Evolutionary conservation across 30 jellyfish, hydroid and myxozoan species (phyloP).

Genomic region (Pelagia noctiluca): DNA sequence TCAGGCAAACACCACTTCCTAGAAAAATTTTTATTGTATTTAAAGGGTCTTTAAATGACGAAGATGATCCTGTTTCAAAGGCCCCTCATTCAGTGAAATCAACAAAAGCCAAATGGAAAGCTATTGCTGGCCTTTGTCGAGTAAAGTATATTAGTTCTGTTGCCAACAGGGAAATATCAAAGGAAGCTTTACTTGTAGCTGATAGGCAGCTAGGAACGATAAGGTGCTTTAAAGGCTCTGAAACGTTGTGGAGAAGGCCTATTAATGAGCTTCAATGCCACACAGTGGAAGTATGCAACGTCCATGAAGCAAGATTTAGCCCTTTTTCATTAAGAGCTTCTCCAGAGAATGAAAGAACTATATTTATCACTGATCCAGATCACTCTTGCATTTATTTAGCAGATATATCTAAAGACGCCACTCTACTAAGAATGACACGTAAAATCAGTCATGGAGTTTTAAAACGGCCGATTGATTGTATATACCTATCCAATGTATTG

Average conservation of each 20-base stretch:
- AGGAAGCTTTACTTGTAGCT: not conserved
- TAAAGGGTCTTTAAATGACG: not conserved
- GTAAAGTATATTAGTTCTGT: not conserved
- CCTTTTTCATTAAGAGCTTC: not conserved
- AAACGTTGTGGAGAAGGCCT: not conserved
- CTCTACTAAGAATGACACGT: not conserved
- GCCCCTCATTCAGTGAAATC: not conserved
- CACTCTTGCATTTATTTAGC: not conserved
- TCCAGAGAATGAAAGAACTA: not conserved
- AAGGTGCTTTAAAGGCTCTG: not conserved
- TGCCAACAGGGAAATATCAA: not conserved
- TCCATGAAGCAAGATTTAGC: not conserved
- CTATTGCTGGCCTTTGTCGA: not conserved
- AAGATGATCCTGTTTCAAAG: not conserved
- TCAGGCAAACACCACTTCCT: slow-evolving; percentile 4
- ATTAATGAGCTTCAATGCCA: not conserved
- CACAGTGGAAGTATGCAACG: not conserved
- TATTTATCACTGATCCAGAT: not conserved
- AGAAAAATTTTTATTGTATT: not conserved
- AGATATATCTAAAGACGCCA: not conserved
- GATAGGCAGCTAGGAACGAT: not conserved
- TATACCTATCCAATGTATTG: not conserved
- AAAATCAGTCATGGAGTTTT: not conserved
- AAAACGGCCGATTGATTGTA: not conserved
- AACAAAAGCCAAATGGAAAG: not conserved